Conservation (phyloP, 2,888 invertebrate species). For the Nomada ferruginata region DNA sequence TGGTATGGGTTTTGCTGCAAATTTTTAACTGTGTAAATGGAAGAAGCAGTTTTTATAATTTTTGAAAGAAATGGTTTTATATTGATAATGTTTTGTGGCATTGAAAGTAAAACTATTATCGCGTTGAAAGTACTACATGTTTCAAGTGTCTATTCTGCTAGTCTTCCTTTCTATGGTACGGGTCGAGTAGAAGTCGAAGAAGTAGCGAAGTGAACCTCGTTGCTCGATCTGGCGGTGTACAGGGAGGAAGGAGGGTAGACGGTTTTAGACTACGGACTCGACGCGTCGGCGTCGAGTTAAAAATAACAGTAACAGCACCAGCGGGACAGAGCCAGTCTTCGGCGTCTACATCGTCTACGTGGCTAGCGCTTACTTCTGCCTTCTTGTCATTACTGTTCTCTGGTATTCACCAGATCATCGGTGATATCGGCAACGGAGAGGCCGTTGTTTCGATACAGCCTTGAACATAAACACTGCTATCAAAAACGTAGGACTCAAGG, state of each 20-base stretch:
- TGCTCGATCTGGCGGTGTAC: slow-evolving; percentile 59
- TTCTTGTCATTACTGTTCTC: slow-evolving; percentile 44
- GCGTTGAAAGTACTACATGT: slow-evolving; percentile 78
- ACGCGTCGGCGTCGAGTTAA: slow-evolving; percentile 83
- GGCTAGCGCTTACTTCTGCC: slow-evolving; percentile 52
- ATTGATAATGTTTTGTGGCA: slow-evolving; percentile 9
- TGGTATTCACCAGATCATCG: slow-evolving; percentile 42
- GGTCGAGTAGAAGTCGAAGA: slow-evolving; percentile 26
- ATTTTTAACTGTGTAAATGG: background rate
- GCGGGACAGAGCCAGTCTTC: slow-evolving; percentile 78
- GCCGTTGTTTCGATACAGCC: slow-evolving; percentile 37
- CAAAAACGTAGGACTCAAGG: slow-evolving; percentile 22
- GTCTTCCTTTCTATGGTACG: slow-evolving; percentile 29
- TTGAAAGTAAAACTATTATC: slow-evolving; percentile 77
- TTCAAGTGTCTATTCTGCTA: slow-evolving; percentile 73
- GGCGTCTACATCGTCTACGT: slow-evolving; percentile 67
- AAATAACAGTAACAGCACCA: slow-evolving; percentile 82
- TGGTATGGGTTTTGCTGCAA: background rate
- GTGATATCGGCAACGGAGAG: slow-evolving; percentile 52
- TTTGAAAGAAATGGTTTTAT: background rate
- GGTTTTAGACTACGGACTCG: slow-evolving; percentile 82
- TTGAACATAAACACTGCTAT: slow-evolving; percentile 33
- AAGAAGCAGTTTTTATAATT: background rate
- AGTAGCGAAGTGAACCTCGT: slow-evolving; percentile 54
- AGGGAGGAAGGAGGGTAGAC: slow-evolving; percentile 78